These are phyloP conservation scores for Sibirionetta formosa DNA, from an alignment of 2,797 vertebrate genomes.

Conservation along the genomic window DNA sequence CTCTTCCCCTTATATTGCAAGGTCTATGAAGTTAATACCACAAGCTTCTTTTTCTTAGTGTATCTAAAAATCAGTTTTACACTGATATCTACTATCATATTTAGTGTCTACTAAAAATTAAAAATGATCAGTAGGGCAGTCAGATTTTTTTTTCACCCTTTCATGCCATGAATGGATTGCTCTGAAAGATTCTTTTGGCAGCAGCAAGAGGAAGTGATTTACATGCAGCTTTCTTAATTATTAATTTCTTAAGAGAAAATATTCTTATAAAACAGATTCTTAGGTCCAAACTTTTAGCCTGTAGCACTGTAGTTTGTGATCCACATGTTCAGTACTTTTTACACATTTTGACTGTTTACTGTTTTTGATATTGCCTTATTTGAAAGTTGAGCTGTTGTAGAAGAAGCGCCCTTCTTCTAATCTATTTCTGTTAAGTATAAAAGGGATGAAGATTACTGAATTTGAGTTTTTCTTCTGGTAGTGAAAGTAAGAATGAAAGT, in stretches of 20 bases:
- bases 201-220: not conserved
- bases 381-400: not conserved
- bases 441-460: not conserved
- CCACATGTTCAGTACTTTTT: not conserved
- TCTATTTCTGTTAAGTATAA: not conserved
- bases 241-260: not conserved
- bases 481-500: not conserved
- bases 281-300: not conserved
- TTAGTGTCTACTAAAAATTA: not conserved
- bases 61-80: not conserved
- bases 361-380: not conserved
- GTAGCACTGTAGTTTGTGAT: not conserved
- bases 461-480: not conserved
- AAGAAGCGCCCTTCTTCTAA: not conserved
- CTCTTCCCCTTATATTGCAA: not conserved
- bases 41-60: not conserved
- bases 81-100: not conserved
- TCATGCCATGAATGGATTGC: not conserved
- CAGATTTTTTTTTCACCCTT: not conserved
- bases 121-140: not conserved
- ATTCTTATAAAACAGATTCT: not conserved
- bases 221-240: not conserved
- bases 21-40: not conserved
- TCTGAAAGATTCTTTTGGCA: not conserved
- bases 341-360: not conserved